Evolutionary conservation across 2,113 vertebrate species (phyloP).

Genomic region (Oenanthe melanoleuca): DNA sequence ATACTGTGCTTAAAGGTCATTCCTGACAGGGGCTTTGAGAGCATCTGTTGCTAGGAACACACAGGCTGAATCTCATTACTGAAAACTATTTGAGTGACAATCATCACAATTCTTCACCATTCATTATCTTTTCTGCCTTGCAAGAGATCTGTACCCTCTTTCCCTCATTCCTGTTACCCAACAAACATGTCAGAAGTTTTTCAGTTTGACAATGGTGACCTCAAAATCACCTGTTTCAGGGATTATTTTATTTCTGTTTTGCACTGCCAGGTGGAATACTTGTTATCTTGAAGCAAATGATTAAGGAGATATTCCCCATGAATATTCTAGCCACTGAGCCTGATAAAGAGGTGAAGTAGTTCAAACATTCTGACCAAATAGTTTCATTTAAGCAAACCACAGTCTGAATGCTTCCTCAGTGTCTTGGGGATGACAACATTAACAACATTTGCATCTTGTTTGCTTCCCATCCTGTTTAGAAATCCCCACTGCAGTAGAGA

Average conservation of each 20-base stretch:
- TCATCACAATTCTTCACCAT: constrained; percentile 1
- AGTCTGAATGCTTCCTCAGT: not conserved
- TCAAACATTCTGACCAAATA: not conserved
- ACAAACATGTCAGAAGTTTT: not conserved
- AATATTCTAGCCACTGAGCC: not conserved
- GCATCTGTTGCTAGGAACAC: constrained; percentile 48
- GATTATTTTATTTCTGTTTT: constrained; percentile 17
- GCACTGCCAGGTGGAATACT: not conserved
- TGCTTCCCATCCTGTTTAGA: not conserved
- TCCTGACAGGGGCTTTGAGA: constrained; percentile 12
- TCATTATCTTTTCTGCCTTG: constrained; percentile 7
- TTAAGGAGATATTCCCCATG: not conserved
- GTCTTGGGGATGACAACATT: not conserved
- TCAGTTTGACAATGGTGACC: not conserved
- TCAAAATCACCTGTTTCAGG: not conserved
- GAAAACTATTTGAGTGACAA: constrained; percentile 46
- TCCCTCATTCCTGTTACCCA: not conserved
- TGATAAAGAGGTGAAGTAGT: not conserved
- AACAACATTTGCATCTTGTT: not conserved
- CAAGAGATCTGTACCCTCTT: not conserved
- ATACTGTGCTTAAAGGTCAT: constrained; percentile 54
- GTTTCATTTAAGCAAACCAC: not conserved
- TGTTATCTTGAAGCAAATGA: not conserved
- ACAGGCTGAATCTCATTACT: constrained; percentile 44
- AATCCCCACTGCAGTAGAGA: not conserved